Base-by-base conservation (phyloP, 1,140 invertebrate species). In the Bicyclus anynana region DNA sequence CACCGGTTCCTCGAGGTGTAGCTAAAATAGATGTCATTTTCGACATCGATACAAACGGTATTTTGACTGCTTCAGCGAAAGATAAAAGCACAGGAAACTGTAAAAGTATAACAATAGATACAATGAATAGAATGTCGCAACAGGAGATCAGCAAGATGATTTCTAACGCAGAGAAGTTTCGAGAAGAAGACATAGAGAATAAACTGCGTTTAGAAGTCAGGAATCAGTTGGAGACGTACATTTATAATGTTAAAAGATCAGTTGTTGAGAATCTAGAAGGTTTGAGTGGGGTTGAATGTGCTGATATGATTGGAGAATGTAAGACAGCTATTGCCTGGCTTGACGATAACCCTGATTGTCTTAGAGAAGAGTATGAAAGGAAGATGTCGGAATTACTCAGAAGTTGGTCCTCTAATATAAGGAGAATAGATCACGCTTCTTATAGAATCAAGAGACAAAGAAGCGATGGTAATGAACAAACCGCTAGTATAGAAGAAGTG, bases 181-280 rank as follows among this genome's bases (percentile, higher is more conserved):
- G 72, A 21, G 84, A 89, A 44, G 89, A 91, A 56, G 91, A 92
- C 63, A 85, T 82, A 18, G 86, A 90, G 47, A 84, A 89, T 26
- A 84, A 80, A 60, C 78, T 81, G 2, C 80, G 92, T 23, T 90
- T 95, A 23, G 77, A 90, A 38, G 90, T 92, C 1, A 92, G 93
- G 72, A 95, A 95, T 72, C 87, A 91, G 33, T 79, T 95, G 14
- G 94, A 96, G 80, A 89, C 90, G 7, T 95, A 95, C 61, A 89
- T 93, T n/a, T 95, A 93, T 74, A 91, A 90, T 57, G 92, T 94
- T 53, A 94, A 94, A 77, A 80, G 84, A 69, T 89, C 85, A 5
- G 69, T 90, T 0, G 71, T 89, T n/a, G 85, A 90, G 0, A 76
- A 77, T 33, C 62, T 80, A 6, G 68, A 72, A 3, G 81, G 77